These are phyloP conservation scores for Notamacropus eugenii DNA, from an alignment of 2,797 vertebrate species.

Conservation along the genomic window DNA sequence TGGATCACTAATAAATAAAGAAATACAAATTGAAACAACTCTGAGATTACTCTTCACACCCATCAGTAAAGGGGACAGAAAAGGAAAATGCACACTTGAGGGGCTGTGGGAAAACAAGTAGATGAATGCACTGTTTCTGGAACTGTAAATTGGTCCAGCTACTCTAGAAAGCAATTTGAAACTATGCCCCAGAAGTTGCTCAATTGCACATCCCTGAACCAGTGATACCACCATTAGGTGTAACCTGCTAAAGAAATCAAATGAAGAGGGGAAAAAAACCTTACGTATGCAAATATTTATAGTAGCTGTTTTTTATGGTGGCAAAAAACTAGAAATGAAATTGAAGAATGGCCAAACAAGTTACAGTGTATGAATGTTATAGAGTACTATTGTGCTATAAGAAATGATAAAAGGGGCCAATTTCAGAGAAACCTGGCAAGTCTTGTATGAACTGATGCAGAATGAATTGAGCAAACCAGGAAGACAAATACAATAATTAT, in stretches of 20 bases:
- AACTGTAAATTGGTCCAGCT: background rate
- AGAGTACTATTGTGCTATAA: background rate
- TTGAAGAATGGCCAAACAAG: background rate
- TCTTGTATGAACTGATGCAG: background rate
- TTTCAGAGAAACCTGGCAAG: background rate
- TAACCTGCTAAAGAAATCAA: background rate
- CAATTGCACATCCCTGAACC: background rate
- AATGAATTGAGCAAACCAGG: background rate
- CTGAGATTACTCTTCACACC: background rate
- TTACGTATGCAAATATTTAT: background rate
- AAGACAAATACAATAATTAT: background rate
- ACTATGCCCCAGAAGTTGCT: background rate
- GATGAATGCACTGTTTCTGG: background rate
- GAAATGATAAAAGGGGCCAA: background rate
- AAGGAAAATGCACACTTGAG: background rate
- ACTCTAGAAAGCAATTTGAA: background rate
- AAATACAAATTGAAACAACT: background rate
- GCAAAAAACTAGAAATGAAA: background rate
- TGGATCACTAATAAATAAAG: background rate
- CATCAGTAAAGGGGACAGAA: background rate
- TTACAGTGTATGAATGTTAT: background rate
- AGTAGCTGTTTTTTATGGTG: background rate
- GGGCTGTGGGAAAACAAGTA: background rate
- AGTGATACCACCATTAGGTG: background rate
- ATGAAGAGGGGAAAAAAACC: background rate